Base-by-base conservation (phyloP, 2,797 vertebrate species). In the Falco peregrinus region DNA sequence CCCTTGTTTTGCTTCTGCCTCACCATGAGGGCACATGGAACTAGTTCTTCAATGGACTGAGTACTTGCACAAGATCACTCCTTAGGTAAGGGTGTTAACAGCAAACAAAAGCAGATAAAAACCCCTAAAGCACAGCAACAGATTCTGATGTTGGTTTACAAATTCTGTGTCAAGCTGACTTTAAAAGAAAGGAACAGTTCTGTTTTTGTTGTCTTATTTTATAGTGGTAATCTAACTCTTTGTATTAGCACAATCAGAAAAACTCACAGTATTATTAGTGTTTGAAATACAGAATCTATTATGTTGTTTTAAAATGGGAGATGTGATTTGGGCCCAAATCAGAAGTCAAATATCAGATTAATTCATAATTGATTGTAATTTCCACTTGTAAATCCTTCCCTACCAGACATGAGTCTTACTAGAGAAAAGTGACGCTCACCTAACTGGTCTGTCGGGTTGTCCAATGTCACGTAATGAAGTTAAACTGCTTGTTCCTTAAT, bases 21-120 rank as follows among this genome's bases (percentile, higher is more conserved):
- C 10, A 14, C 33, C 1, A 4, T 11, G 31, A 63, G n/a, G 51
- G 51, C 33, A n/a, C 17, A 11, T 0, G 4, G 63, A 45, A 29
- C 33, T 39, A 11, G 2, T 53, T 80, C 17, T 88, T 63, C 31
- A 14, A 0, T 37, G 48, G 16, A 15, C 33, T 17, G 16, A 63
- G 19, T 67, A 7, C 35, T 81, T 56, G n/a, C 18, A 47, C 43
- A 31, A 26, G 48, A 10, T 48, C 17, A 5, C 29, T 37, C n/a
- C 13, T 90, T 25, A 39, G 43, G 8, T n/a, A 31, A 70, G 28
- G 29, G 3, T 39, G 48, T n/a, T 59, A 28, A 28, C 0, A 39
- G 33, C 10, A 35, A 67, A 43, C 9, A 50, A 51, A 80, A 48
- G 3, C 3, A 43, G 65, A 57, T 12, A 13, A 20, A 70, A 67